phyloP scores from a whole-genome alignment of 2,113 vertebrate species.

The Oryzias melastigma region DNA sequence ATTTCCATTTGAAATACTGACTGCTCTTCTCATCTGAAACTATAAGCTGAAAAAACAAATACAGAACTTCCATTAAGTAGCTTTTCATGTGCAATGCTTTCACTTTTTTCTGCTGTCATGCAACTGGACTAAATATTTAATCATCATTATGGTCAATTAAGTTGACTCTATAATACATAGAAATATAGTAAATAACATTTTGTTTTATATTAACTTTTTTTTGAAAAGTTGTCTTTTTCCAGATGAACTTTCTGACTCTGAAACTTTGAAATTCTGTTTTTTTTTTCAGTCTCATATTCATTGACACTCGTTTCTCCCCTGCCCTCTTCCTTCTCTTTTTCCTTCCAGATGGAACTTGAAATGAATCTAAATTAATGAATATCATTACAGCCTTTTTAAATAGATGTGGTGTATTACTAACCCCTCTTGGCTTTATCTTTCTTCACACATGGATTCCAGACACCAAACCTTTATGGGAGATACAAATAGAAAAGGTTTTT shows the following conservation, averaged over 20 bases:
- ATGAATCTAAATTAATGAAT: conserved; percentile 77
- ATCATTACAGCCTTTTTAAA: conserved; percentile 72
- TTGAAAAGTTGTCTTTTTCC: conserved; percentile 27
- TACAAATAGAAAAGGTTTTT: conserved; percentile 58
- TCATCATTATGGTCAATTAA: not conserved
- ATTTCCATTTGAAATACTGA: no score
- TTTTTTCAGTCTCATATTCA: conserved; percentile 37
- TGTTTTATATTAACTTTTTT: conserved; percentile 54
- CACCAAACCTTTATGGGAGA: conserved; percentile 62
- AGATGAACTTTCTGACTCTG: conserved; percentile 60
- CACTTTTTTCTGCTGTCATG: not conserved
- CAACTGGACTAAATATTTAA: not conserved
- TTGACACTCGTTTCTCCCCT: conserved; percentile 2
- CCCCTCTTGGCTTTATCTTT: conserved; percentile 68
- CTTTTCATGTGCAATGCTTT: no score
- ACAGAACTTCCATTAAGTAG: no score
- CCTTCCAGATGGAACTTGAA: conserved; percentile 58
- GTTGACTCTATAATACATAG: no score
- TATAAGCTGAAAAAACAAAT: no score
- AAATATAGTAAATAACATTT: not conserved
- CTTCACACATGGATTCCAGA: conserved; percentile 62
- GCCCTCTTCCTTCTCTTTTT: conserved; percentile 10
- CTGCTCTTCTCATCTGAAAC: no score
- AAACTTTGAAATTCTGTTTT: conserved; percentile 44
- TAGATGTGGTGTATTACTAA: conserved; percentile 57